Percentiles rank a stretch among this genome's conserved stretches.
Evolutionary conservation across 2,113 vertebrate genomes (phyloP).

Genomic region (Sinocyclocheilus maitianheensis): DNA sequence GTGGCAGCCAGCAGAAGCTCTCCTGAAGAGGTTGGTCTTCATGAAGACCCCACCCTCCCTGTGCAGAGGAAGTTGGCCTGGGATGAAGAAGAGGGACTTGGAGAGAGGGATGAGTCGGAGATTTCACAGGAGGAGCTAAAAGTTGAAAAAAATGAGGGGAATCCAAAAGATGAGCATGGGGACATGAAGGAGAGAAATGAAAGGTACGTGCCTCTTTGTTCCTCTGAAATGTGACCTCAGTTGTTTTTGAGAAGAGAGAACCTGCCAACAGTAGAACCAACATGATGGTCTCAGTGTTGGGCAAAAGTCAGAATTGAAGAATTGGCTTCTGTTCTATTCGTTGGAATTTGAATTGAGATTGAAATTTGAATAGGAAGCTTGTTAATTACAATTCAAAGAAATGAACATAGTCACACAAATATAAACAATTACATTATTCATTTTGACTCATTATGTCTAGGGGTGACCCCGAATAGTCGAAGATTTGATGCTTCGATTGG

Average conservation of each 20-base stretch:
- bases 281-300: not conserved
- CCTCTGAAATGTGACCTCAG: not conserved
- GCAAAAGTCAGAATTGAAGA: not conserved
- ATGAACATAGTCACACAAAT: too few species aligned
- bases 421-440: too few species aligned
- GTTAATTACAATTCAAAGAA: conserved; percentile 1
- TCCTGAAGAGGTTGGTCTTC: conserved; percentile 38
- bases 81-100: conserved; percentile 61
- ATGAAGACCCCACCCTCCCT: conserved; percentile 63
- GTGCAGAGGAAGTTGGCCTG: conserved; percentile 76
- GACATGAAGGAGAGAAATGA: conserved; percentile 36
- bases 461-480: too few species aligned
- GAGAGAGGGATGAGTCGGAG: conserved; percentile 27
- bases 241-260: not conserved
- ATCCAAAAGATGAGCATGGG: conserved; percentile 29
- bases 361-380: not conserved
- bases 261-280: not conserved
- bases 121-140: conserved; percentile 38
- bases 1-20: conserved; percentile 41
- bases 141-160: conserved; percentile 47
- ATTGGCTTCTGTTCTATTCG: not conserved
- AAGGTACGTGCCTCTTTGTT: conserved; percentile 35
- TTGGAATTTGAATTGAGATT: not conserved
- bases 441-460: too few species aligned
- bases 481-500: too few species aligned